Percentiles rank a stretch among this genome's conserved stretches.
These are phyloP conservation scores for Myripristis murdjan DNA, from an alignment of 2,797 vertebrate species.

Conservation along the genomic window DNA sequence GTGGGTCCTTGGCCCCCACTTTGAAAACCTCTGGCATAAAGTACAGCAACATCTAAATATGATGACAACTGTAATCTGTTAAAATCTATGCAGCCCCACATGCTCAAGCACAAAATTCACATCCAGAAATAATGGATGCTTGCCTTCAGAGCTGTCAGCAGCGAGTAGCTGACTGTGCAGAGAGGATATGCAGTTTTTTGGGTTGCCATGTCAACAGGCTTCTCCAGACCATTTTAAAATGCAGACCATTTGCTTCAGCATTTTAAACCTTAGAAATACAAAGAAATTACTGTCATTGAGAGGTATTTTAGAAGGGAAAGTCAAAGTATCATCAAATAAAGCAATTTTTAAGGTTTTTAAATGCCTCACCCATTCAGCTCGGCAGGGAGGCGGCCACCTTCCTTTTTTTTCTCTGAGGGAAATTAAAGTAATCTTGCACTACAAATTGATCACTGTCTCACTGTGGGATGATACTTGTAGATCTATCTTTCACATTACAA, in stretches of 20 bases:
- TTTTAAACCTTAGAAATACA: not conserved
- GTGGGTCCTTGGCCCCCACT: too few relatives aligned
- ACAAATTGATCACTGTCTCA: conserved; percentile 3
- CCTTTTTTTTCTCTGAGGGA: not conserved
- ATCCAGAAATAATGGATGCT: not conserved
- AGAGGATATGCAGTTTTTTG: conserved; percentile 2
- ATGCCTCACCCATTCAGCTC: conserved; percentile 5
- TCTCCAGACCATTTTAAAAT: conserved; percentile 15
- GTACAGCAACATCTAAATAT: not conserved
- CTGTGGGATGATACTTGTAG: conserved; percentile 11
- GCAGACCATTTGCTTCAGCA: conserved; percentile 1
- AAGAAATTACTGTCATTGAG: not conserved
- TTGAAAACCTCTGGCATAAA: too few relatives aligned
- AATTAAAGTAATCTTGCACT: conserved; percentile 13
- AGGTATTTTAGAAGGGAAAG: not conserved
- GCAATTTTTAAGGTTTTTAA: not conserved
- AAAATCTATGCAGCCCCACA: too few relatives aligned
- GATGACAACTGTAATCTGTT: not conserved
- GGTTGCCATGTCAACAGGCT: conserved; percentile 63
- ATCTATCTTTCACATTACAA: not conserved
- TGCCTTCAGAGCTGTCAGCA: not conserved
- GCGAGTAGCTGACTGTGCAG: not conserved
- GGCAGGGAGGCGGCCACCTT: not conserved
- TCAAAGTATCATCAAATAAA: not conserved
- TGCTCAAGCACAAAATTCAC: not conserved